A percentile compares a stretch with the other conserved stretches of the same genome.
These are phyloP conservation scores for Grantiella picta DNA, from an alignment of 2,113 vertebrate genomes.

Conservation along the genomic window DNA sequence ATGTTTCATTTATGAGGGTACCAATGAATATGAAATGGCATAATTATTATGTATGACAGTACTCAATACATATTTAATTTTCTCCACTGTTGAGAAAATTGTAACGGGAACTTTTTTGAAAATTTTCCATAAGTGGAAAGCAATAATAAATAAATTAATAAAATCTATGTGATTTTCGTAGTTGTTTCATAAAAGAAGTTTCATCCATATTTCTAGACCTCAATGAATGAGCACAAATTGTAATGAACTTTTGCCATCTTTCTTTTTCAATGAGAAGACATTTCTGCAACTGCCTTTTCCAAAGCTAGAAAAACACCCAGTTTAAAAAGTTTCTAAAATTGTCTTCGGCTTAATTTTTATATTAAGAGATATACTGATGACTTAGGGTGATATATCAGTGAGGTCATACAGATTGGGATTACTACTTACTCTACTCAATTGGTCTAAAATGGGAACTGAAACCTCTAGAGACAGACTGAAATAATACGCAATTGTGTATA, in stretches of 20 bases:
- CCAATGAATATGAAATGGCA: background rate
- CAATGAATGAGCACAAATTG: background rate
- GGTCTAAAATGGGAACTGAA: background rate
- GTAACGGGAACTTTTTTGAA: background rate
- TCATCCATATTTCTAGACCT: background rate
- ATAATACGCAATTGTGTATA: background rate
- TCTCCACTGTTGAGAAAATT: background rate
- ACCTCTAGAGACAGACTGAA: background rate
- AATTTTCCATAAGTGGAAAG: background rate
- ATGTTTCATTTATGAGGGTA: conserved; percentile 4
- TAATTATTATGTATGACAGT: conserved; percentile 4
- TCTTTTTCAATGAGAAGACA: background rate
- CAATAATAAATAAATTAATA: background rate
- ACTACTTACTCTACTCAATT: background rate
- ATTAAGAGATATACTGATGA: accelerated
- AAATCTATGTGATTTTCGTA: background rate
- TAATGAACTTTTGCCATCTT: background rate
- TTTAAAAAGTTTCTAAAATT: background rate
- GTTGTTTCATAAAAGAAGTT: background rate
- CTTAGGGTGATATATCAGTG: background rate
- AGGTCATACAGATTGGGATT: background rate
- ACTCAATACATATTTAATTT: conserved; percentile 1
- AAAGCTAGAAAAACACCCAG: background rate
- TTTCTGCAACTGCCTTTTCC: background rate
- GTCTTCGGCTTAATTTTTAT: background rate